Percentiles rank a stretch among this genome's conserved stretches.
Conservation (phyloP, 37 sponge, comb jelly and placozoan genomes). For the Amphimedon queenslandica region DNA sequence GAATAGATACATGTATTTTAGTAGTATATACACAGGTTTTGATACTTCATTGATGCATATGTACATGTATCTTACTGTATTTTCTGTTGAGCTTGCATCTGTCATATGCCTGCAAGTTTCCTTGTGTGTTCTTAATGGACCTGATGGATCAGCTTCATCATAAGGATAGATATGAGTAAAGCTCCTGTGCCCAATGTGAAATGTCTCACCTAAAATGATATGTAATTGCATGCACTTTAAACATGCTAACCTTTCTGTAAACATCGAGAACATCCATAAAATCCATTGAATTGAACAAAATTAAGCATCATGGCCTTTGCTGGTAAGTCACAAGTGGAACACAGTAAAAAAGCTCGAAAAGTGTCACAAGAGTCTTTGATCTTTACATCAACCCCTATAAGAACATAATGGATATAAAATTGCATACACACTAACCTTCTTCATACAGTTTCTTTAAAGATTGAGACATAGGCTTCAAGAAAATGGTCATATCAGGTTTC, state of each 20-base stretch:
- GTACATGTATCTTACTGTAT: too few species aligned
- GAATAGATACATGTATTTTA: background rate
- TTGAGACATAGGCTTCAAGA: constrained; percentile 31
- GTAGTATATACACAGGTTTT: constrained; percentile 8
- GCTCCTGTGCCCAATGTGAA: constrained; percentile 14
- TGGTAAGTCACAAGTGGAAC: constrained; percentile 39
- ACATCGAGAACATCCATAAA: constrained; percentile 29
- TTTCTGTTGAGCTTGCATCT: too few species aligned
- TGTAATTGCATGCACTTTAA: background rate
- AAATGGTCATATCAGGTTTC: constrained; percentile 58
- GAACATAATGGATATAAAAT: background rate
- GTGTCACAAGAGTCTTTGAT: too few species aligned
- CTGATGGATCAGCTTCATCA: constrained; percentile 8
- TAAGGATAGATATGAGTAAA: constrained; percentile 25
- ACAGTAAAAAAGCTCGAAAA: constrained; percentile 19
- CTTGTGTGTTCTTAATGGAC: constrained; percentile 18
- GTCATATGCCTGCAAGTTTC: background rate
- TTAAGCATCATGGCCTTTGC: constrained; percentile 42
- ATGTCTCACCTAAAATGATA: background rate
- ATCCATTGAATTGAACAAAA: constrained; percentile 47
- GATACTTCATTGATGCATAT: background rate
- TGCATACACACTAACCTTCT: constrained; percentile 16
- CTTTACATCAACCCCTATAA: too few species aligned
- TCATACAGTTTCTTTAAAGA: constrained; percentile 17
- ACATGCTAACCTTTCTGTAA: constrained; percentile 31